Base-by-base conservation (phyloP, 2,888 invertebrate species). In the Pegoplata infirma region DNA sequence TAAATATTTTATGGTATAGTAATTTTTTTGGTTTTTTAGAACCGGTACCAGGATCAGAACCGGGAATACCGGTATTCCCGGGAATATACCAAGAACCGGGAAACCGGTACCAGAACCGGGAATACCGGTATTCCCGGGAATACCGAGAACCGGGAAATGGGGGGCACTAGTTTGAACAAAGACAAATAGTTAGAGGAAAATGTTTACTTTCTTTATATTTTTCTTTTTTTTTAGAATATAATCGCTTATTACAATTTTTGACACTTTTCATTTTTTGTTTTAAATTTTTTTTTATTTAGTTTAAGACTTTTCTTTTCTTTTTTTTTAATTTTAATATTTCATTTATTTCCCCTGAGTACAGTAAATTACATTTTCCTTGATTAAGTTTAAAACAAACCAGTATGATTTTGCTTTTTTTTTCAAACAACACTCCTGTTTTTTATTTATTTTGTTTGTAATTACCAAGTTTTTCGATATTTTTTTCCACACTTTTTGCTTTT, bases 361-460 rank as follows among this genome's bases (percentile, higher is more conserved):
- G 49, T 73, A 73, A 73, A 73, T 73, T 73, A 73, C 56, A 73
- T 58, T 64, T 58, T 63, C 49, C 56, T 66, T 73, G 64, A 73
- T 73, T 73, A 73, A 73, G 72, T 73, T 73, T 64, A n/a, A 32
- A 72, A 56, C 63, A 61, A 56, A 67, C 28, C 63, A 64, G 49
- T 51, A 51, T 49, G 49, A 64, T 51, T 49, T 23, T 51, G 5
- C 5, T n/a, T 25, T 51, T 23, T 14, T 14, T 2, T 23, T 49
- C 21, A 21, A 14, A 25, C 58, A 25, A 44, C 58, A 23, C 16
- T 8, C 14, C 16, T 44, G 40, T 58, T 56, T 58, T 23, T 21
- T n/a, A n/a, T n/a, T n/a, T n/a, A n/a, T n/a, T n/a, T n/a, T n/a
- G n/a, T n/a, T 44, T 40, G 58, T 59, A 59, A 59, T 59, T 59